Evolutionary conservation across 2,888 invertebrate genomes (phyloP), one percentile per base, ranked within the genome.

Genomic region (Teinopalpus imperialis): DNA sequence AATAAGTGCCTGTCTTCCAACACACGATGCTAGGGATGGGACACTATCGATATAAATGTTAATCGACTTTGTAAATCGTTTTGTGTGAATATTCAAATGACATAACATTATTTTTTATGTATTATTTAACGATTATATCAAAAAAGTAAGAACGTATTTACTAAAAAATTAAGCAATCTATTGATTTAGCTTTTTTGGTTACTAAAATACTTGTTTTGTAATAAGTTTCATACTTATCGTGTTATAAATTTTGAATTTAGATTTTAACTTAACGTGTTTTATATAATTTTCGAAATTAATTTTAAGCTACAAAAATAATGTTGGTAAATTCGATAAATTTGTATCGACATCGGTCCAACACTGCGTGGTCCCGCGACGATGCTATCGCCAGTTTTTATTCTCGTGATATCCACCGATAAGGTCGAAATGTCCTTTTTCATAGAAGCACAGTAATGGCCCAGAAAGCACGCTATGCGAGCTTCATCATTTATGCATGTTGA

Each of bases 1-100:
- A 87, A 88, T 88, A 86, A 86, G 86, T 80, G 85, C 77, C 77
- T 88, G 82, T 88, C 86, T 87, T 86, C 81, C 72, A 76, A 71
- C 75, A 69, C 68, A 63, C 60, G 54, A 55, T 48, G 47, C 32
- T 74, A 81, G 78, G 51, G 78, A 32, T 59, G 74, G 48, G 52
- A 3, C 26, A 30, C 29, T 44, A 53, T 63, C 62, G 61, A 61
- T 57, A 65, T 59, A 56, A 57, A 29, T 12, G 7, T 18, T 18
- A 20, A 26, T 20, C 13, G 23, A 9, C 20, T 7, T 36, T 7
- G n/a, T n/a, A n/a, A n/a, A n/a, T n/a, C n/a, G n/a, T n/a, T n/a
- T n/a, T n/a, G n/a, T n/a, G n/a, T n/a, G n/a, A n/a, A n/a, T n/a
- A n/a, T n/a, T n/a, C n/a, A n/a, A n/a, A n/a, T n/a, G n/a, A n/a